Conservation (phyloP, 2,888 invertebrate genomes). For the Steromphala cineraria region DNA sequence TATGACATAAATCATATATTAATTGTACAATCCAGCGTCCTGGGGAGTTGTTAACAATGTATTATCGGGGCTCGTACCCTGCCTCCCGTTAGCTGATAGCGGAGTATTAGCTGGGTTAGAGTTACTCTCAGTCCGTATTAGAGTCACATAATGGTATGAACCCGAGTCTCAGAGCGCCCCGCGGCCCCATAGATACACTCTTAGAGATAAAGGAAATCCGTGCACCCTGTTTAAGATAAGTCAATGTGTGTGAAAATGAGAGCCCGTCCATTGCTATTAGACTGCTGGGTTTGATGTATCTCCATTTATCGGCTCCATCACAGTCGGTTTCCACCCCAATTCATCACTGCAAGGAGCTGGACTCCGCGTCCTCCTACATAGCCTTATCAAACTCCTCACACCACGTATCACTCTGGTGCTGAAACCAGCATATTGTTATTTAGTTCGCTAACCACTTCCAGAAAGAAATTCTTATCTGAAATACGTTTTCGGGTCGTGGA, state of each 20-base stretch:
- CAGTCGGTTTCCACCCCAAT: background rate
- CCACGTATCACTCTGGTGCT: too few relatives aligned
- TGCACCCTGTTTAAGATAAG: conserved; percentile 6
- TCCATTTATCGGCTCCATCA: background rate
- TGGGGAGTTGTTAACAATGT: background rate
- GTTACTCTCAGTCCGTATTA: conserved; percentile 9
- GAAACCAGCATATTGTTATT: too few relatives aligned
- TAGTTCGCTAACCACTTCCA: too few relatives aligned
- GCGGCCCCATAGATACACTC: background rate
- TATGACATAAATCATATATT: background rate
- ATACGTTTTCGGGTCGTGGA: too few relatives aligned
- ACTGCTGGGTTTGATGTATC: background rate
- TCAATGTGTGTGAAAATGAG: conserved; percentile 18
- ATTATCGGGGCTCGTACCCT: background rate
- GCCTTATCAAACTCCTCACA: too few relatives aligned
- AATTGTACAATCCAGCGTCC: background rate
- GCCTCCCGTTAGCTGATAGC: background rate
- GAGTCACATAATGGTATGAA: background rate
- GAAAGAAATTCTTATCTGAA: too few relatives aligned
- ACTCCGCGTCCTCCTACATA: too few relatives aligned
- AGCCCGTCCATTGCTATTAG: conserved; percentile 1
- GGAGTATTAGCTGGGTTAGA: background rate
- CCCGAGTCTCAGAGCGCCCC: background rate
- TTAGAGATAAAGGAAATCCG: conserved; percentile 9
- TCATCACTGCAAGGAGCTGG: background rate